phyloP scores from a whole-genome alignment of 2,797 vertebrate genomes.

The Telmatherina bonti region DNA sequence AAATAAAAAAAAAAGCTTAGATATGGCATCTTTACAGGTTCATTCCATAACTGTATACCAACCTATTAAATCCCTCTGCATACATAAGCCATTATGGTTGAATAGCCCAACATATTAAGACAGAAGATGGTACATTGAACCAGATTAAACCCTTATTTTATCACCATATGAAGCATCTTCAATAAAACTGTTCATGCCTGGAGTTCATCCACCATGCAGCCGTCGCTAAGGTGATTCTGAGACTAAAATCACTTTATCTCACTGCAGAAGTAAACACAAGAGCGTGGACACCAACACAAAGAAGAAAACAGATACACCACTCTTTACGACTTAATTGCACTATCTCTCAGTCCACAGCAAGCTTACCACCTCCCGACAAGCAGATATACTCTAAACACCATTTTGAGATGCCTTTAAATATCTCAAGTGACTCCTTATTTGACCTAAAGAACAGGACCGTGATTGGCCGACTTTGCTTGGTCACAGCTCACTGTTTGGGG shows the following conservation, averaged over 20 bases:
- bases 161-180: constrained; percentile 5
- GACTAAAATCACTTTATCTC: constrained; percentile 47
- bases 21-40: constrained; percentile 31
- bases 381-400: constrained; percentile 34
- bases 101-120: constrained; percentile 1
- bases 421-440: constrained; percentile 15
- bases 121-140: constrained; percentile 5
- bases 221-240: constrained; percentile 40
- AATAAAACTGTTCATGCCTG: constrained; percentile 23
- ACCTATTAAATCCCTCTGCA: constrained; percentile 3
- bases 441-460: constrained; percentile 10
- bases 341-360: constrained; percentile 22
- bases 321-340: constrained; percentile 31
- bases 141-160: constrained; percentile 1
- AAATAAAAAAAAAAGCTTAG: constrained; percentile 29
- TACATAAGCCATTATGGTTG: constrained; percentile 1
- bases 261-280: constrained; percentile 61
- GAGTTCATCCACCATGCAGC: constrained; percentile 33
- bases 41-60: constrained; percentile 6
- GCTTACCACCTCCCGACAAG: constrained; percentile 17
- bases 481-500: constrained; percentile 76
- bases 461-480: constrained; percentile 11
- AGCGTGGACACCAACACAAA: constrained; percentile 66
- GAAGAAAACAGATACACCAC: constrained; percentile 60
- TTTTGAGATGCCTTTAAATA: constrained; percentile 26